A percentile compares a stretch with the other conserved stretches of the same genome.
These are phyloP conservation scores for Macrophya annulata DNA, from an alignment of 2,888 invertebrate species.

Conservation along the genomic window DNA sequence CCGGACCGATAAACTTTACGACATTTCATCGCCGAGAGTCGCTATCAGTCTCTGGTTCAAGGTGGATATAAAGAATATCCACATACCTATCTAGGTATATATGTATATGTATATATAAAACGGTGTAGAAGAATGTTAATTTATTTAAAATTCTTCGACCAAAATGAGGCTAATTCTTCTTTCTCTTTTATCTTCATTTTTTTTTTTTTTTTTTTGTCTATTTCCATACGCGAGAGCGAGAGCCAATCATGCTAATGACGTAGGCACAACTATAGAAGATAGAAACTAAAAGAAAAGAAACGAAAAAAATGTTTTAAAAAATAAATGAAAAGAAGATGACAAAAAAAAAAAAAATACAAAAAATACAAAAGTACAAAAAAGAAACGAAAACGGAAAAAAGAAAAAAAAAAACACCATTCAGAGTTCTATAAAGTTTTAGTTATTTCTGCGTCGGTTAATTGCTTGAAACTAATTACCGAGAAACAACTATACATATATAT, in stretches of 20 bases:
- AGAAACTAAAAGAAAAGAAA: background rate
- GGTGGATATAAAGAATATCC: background rate
- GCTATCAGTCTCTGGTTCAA: background rate
- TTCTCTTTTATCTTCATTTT: background rate
- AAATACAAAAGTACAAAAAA: too few relatives aligned
- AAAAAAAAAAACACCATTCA: background rate
- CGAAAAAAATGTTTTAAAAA: background rate
- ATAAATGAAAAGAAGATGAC: background rate
- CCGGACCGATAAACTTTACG: slow-evolving; percentile 15
- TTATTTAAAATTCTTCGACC: background rate
- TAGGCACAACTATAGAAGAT: background rate
- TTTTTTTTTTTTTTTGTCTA: background rate
- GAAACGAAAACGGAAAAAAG: background rate
- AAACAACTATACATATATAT: background rate
- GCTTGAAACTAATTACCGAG: background rate
- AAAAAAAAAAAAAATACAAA: background rate
- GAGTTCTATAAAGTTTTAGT: background rate
- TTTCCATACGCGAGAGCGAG: background rate
- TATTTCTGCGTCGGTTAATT: background rate
- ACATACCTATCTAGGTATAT: background rate
- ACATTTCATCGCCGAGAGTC: slow-evolving; percentile 3
- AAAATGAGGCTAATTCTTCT: background rate
- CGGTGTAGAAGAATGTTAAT: background rate
- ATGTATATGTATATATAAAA: background rate
- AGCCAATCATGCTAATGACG: slow-evolving; percentile 41